These are phyloP conservation scores for Ctenopoma multispine DNA, from an alignment of 2,797 vertebrate species.

Conservation along the genomic window DNA sequence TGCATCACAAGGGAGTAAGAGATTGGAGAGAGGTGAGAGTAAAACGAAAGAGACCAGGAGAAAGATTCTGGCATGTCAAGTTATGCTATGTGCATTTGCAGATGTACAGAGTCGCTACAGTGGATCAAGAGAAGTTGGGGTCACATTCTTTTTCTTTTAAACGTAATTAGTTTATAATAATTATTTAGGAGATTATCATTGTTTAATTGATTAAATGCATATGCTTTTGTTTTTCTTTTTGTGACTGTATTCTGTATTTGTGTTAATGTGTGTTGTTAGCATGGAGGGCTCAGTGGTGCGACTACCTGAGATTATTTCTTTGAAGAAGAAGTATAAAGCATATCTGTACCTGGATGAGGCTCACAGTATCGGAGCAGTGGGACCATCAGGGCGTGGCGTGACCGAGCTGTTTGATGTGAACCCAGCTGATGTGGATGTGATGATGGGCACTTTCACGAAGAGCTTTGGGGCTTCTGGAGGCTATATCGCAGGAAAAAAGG, in stretches of 20 bases:
- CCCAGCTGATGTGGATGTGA: constrained; percentile 90
- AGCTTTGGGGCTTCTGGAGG: constrained; percentile 95
- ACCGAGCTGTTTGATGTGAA: constrained; percentile 88
- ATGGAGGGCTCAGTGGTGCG: constrained; percentile 97
- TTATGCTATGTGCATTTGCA: constrained; percentile 51
- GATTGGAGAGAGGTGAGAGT: constrained; percentile 47
- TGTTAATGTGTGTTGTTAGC: constrained; percentile 74
- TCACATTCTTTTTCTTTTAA: constrained; percentile 20
- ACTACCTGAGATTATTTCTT: constrained; percentile 90
- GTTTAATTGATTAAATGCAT: constrained; percentile 11
- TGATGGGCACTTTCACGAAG: constrained; percentile 99
- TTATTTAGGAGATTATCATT: constrained; percentile 8
- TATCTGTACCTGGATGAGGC: constrained; percentile 98
- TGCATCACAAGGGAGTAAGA: constrained; percentile 41
- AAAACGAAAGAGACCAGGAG: constrained; percentile 46
- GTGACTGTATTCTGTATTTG: constrained; percentile 15
- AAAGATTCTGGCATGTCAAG: constrained; percentile 46
- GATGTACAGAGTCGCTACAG: constrained; percentile 30
- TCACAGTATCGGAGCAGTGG: constrained; percentile 94
- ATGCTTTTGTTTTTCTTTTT: not conserved
- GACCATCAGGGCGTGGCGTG: constrained; percentile 89
- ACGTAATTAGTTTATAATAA: not conserved
- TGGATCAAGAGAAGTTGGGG: constrained; percentile 4
- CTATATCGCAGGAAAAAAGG: constrained; percentile 96
- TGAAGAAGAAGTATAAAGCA: constrained; percentile 98